Evolutionary conservation across 2,797 vertebrate species (phyloP).

Genomic region (Paramormyrops hopkinsi): DNA sequence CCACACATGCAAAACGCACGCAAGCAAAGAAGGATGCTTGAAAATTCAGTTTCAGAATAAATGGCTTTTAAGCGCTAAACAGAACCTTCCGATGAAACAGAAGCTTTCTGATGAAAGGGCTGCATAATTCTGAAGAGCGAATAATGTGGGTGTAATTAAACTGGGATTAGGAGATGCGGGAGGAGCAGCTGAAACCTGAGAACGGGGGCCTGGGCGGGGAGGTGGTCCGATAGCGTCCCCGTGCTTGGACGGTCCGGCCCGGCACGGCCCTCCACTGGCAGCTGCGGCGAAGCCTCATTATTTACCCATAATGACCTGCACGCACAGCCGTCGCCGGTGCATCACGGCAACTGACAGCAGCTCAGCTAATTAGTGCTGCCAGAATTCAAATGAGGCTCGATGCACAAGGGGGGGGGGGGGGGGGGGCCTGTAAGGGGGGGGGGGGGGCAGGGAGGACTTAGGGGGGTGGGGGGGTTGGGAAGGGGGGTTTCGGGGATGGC

Average conservation of each 20-base stretch:
- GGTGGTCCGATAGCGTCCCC: constrained; percentile 73
- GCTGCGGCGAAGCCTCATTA: constrained; percentile 81
- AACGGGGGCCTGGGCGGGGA: constrained; percentile 48
- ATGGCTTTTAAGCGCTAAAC: not conserved
- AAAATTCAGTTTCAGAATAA: not conserved
- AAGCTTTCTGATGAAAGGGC: constrained; percentile 52
- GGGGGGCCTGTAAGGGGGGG: constrained; percentile 34
- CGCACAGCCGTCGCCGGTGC: constrained; percentile 78
- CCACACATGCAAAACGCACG: not conserved
- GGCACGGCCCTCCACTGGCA: constrained; percentile 78
- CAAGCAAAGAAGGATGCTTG: not conserved
- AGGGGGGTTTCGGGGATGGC: too few relatives aligned
- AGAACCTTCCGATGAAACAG: not conserved
- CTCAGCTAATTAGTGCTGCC: constrained; percentile 80
- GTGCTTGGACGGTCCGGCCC: constrained; percentile 64
- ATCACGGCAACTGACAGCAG: constrained; percentile 81
- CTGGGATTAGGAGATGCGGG: constrained; percentile 66
- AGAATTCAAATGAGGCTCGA: constrained; percentile 81
- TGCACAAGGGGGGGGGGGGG: constrained; percentile 64
- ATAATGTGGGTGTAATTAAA: constrained; percentile 91
- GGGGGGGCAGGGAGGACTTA: not conserved
- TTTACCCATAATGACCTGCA: constrained; percentile 91
- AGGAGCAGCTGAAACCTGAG: constrained; percentile 79
- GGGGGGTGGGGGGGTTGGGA: not conserved
- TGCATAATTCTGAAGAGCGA: constrained; percentile 79